phyloP scores from a whole-genome alignment of 1,140 invertebrate species.

The Macrocentrus cingulum region DNA sequence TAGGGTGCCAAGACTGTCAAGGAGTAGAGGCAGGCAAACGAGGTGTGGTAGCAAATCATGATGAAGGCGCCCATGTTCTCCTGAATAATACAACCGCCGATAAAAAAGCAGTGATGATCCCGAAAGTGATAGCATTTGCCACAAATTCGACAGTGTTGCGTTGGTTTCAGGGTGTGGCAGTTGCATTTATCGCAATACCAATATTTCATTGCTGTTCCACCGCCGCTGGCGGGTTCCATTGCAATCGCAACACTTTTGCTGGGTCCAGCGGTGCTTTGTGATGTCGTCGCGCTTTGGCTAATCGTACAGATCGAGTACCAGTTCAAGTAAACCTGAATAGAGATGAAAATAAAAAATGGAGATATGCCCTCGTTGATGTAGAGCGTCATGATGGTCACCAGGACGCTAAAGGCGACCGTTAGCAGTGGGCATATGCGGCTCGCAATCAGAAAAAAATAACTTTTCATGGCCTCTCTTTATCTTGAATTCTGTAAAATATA shows the following conservation, averaged over 20 bases:
- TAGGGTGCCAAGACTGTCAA: constrained; percentile 35
- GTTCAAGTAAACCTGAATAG: constrained; percentile 42
- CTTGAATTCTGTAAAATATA: too few relatives aligned
- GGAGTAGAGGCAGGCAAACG: constrained; percentile 40
- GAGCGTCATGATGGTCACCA: constrained; percentile 30
- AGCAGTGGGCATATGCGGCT: constrained; percentile 25
- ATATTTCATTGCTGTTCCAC: constrained; percentile 29
- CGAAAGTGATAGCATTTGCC: constrained; percentile 42
- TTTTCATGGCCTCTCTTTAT: neutral
- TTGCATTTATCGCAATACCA: constrained; percentile 45
- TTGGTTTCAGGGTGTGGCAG: constrained; percentile 37
- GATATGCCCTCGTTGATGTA: constrained; percentile 39
- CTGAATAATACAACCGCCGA: constrained; percentile 40
- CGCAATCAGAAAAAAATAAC: neutral
- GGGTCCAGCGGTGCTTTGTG: constrained; percentile 14
- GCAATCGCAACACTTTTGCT: constrained; percentile 13
- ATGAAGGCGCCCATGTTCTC: constrained; percentile 48
- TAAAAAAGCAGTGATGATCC: constrained; percentile 46
- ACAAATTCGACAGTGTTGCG: constrained; percentile 40
- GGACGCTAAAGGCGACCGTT: constrained; percentile 27
- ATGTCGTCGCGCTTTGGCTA: constrained; percentile 33
- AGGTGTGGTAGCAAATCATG: constrained; percentile 42
- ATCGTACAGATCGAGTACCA: constrained; percentile 43
- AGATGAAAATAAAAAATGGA: constrained; percentile 40
- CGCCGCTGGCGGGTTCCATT: neutral